Base-by-base conservation (phyloP, 2,888 invertebrate genomes). In the Pyrocoelia pectoralis region DNA sequence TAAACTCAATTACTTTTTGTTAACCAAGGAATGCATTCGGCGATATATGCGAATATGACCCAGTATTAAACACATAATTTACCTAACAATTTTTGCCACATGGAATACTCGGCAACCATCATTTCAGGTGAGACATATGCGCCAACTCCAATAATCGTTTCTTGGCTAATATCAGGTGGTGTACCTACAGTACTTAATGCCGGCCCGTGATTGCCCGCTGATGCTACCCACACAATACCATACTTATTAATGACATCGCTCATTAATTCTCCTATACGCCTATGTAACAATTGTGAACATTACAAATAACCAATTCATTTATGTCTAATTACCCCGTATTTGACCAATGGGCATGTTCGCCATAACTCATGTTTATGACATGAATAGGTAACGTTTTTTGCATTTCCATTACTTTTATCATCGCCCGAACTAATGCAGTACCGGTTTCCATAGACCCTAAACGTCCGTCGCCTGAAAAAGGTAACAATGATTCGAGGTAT, bases 351-450 rank as follows among this genome's bases (percentile, higher is more conserved):
- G 95, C 89, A 74, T 94, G 94, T 82, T 98, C 98, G 0, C 98
- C 98, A 74, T 98, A 99, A 77, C 97, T 98, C 94, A 97, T 98
- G 80, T 99, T 99, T 70, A 98, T 94, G 0, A 98, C 90, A 77
- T 98, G 94, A 53, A 95, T 84, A 72, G 86, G 86, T 72, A 82
- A 83, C 1, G 75, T 81, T 71, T 86, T 84, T 48, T 86, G 84
- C 13, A 90, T 77, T 74, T 91, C 89, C 91, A 94, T 94, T 33
- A 95, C 85, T 80, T 91, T 89, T 71, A 93, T 91, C 85, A 97
- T 97, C 6, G 97, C 97, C 67, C 98, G 84, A 1, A 95, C 91
- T 3, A 99, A 80, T 0, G 95, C 94, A 0, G 96, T 92, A 12
- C 98, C 98, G 0, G 98, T 98, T 85, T 99, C 98, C 98, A 98